Evolutionary conservation across 2,888 invertebrate species (phyloP).

Genomic region (Callyntrura sp.): DNA sequence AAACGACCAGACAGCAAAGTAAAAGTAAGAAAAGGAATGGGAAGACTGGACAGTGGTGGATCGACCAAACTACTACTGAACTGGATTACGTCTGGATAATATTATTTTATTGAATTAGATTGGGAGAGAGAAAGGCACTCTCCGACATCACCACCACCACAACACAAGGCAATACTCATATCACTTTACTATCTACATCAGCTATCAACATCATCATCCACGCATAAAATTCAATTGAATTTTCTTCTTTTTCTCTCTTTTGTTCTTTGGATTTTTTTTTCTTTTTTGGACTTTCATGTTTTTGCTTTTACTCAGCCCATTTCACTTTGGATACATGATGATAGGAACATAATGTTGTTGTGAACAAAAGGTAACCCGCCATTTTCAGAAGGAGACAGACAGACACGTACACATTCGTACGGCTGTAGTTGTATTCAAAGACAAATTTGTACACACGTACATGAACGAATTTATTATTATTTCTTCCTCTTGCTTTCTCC

Average conservation of each 20-base stretch:
- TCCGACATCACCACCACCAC: conserved; percentile 16
- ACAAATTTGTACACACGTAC: too few species aligned
- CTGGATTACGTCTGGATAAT: conserved; percentile 38
- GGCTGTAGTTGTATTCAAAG: too few species aligned
- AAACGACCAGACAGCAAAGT: neutral
- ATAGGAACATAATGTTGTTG: neutral
- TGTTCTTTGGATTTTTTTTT: neutral
- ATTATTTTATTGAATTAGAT: conserved; percentile 47
- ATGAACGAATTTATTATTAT: too few species aligned
- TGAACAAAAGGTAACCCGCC: too few species aligned
- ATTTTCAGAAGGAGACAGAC: too few species aligned
- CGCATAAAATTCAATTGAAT: conserved; percentile 52
- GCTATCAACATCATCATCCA: conserved; percentile 35
- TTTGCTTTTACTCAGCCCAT: neutral
- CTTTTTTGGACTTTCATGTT: conserved; percentile 22
- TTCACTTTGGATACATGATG: neutral
- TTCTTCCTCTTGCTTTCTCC: too few species aligned
- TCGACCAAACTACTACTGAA: too few species aligned
- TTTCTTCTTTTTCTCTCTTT: neutral
- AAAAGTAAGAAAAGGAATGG: neutral
- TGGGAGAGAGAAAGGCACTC: neutral
- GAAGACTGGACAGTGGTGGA: neutral
- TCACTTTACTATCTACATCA: conserved; percentile 5
- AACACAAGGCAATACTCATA: conserved; percentile 17
- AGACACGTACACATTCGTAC: too few species aligned